phyloP scores from a whole-genome alignment of 2,797 vertebrate species.

The Psittacula derbiana region DNA sequence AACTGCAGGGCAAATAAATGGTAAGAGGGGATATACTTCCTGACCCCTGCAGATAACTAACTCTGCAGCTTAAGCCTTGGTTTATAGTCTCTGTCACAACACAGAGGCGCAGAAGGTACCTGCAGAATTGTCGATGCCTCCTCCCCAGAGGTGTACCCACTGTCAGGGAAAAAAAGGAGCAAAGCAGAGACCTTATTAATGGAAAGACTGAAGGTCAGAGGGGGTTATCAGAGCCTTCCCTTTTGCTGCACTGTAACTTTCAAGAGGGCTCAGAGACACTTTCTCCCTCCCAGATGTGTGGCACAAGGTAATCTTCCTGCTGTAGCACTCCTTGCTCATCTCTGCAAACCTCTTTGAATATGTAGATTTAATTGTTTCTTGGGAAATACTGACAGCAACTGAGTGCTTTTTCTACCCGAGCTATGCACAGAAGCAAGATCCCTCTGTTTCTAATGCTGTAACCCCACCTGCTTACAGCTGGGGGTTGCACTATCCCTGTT shows the following conservation, averaged over 20 bases:
- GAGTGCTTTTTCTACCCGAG: background rate
- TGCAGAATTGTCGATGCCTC: background rate
- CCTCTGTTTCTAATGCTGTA: background rate
- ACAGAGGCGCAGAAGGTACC: accelerated
- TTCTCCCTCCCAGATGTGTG: background rate
- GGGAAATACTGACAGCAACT: background rate
- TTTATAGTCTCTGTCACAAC: background rate
- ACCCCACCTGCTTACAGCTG: background rate
- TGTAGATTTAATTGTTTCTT: background rate
- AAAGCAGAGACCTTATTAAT: background rate
- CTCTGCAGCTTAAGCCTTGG: background rate
- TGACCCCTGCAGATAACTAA: background rate
- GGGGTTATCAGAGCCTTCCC: background rate
- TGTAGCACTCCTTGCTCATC: background rate
- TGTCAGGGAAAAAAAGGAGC: background rate
- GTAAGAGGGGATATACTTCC: background rate
- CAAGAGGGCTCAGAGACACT: background rate
- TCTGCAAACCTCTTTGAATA: background rate
- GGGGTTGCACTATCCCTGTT: background rate
- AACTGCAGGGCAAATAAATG: background rate
- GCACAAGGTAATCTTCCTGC: background rate
- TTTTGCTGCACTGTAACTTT: background rate
- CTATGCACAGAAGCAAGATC: background rate
- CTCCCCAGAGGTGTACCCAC: background rate
- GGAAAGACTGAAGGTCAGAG: background rate